These are phyloP conservation scores for Silvanus unidentatus DNA, from an alignment of 2,888 invertebrate genomes.

Conservation along the genomic window DNA sequence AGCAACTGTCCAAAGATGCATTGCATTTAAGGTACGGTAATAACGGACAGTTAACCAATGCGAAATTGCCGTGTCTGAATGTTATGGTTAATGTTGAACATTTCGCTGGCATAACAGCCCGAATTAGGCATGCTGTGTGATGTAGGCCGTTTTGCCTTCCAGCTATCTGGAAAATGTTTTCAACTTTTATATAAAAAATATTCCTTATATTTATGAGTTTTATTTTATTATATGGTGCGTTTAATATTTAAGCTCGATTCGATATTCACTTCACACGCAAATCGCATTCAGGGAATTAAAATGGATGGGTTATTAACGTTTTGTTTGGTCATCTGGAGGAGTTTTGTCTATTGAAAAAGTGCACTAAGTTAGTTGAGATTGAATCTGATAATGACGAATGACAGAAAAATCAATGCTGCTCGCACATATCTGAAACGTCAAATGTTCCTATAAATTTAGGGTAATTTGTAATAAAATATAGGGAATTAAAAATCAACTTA, in stretches of 20 bases:
- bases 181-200: slow-evolving; percentile 19
- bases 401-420: no score
- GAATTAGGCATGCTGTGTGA: slow-evolving; percentile 25
- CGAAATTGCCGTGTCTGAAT: slow-evolving; percentile 13
- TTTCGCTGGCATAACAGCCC: slow-evolving; percentile 17
- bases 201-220: slow-evolving; percentile 15
- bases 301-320: no score
- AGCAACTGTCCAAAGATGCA: slow-evolving; percentile 16
- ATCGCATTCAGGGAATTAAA: no score
- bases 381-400: no score
- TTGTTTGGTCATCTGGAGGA: no score
- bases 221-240: slow-evolving; percentile 10
- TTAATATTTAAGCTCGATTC: slow-evolving; percentile 12
- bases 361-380: no score
- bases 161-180: slow-evolving; percentile 19
- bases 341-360: no score
- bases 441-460: no score
- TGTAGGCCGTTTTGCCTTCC: slow-evolving; percentile 22
- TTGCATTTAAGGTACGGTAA: slow-evolving; percentile 21
- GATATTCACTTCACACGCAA: slow-evolving; percentile 12
- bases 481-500: no score
- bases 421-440: no score
- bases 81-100: slow-evolving; percentile 7
- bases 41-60: slow-evolving; percentile 18
- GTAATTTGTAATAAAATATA: no score